phyloP scores from a whole-genome alignment of 64 coral and sea anemone genomes.

The Stylophora pistillata region DNA sequence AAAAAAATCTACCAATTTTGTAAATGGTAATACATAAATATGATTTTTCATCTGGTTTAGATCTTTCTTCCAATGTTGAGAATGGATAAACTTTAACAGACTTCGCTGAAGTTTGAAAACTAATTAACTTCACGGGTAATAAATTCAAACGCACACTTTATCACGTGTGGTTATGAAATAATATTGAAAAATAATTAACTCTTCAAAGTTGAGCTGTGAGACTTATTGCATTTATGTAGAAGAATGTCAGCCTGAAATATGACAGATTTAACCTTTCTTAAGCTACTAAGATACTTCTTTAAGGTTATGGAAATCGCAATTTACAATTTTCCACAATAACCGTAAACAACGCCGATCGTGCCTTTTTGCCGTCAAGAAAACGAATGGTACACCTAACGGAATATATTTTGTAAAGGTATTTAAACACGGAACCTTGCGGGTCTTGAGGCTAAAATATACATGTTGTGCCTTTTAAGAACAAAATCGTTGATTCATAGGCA shows the following conservation, averaged over 20 bases:
- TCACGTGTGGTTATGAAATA: background rate
- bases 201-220: background rate
- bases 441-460: background rate
- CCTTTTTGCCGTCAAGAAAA: background rate
- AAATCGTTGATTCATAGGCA: background rate
- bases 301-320: background rate
- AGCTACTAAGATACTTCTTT: background rate
- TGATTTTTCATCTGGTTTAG: background rate
- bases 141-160: background rate
- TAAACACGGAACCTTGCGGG: no score
- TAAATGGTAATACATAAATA: background rate
- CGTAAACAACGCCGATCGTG: constrained; percentile 22
- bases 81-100: background rate
- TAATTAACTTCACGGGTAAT: background rate
- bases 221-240: background rate
- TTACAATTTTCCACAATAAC: background rate
- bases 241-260: background rate
- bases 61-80: background rate
- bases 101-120: background rate
- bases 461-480: background rate
- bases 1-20: background rate
- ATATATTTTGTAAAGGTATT: background rate
- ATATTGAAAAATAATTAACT: background rate
- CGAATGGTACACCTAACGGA: background rate
- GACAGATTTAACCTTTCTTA: background rate